These are phyloP conservation scores for Agrenia bidenticulata DNA, from an alignment of 2,888 invertebrate species.

Conservation along the genomic window DNA sequence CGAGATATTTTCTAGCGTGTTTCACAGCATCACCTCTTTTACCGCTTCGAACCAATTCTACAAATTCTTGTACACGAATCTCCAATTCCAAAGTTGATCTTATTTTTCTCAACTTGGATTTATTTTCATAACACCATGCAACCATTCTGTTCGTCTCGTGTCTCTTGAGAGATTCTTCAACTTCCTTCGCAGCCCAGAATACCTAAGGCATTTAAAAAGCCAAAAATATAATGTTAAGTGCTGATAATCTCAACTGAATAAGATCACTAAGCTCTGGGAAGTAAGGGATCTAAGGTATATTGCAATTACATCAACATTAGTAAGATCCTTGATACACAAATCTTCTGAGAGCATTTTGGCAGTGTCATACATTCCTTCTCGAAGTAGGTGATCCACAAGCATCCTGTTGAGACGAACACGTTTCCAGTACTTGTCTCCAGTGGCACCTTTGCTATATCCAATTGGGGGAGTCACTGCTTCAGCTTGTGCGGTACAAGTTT, in stretches of 20 bases:
- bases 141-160: constrained; percentile 86
- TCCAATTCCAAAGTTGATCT: constrained; percentile 95
- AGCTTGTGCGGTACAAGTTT: constrained; percentile 63
- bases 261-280: neutral
- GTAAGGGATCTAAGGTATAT: constrained; percentile 7
- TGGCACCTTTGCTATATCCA: constrained; percentile 17
- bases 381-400: constrained; percentile 92
- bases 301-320: constrained; percentile 68
- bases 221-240: too few species aligned
- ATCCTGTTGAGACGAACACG: constrained; percentile 87
- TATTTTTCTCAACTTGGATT: constrained; percentile 88
- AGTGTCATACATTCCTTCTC: constrained; percentile 93
- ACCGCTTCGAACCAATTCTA: constrained; percentile 87
- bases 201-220: constrained; percentile 52
- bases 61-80: constrained; percentile 81
- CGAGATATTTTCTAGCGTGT: constrained; percentile 91
- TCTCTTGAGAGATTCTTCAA: constrained; percentile 79
- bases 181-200: constrained; percentile 60
- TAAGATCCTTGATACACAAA: constrained; percentile 78
- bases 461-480: constrained; percentile 55
- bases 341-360: constrained; percentile 83
- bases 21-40: constrained; percentile 87
- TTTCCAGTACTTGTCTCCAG: constrained; percentile 73
- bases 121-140: constrained; percentile 95
- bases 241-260: neutral